A percentile compares a stretch with the other conserved stretches of the same genome.
These are phyloP conservation scores for Manis pentadactyla DNA, from an alignment of 2,797 vertebrate species.

Conservation along the genomic window DNA sequence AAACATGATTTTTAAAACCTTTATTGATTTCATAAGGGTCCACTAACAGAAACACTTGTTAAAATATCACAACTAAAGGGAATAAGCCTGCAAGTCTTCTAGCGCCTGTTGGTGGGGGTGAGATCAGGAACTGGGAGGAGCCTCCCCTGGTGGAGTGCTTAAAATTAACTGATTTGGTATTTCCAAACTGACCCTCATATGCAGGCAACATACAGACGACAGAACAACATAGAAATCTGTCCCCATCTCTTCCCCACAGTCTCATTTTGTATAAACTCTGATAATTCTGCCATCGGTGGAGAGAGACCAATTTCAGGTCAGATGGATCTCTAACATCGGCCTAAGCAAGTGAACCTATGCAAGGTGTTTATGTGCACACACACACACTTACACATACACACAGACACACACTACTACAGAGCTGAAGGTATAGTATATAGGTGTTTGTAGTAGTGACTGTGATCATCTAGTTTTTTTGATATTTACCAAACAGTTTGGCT, in stretches of 20 bases:
- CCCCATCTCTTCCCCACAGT: neutral
- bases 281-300: neutral
- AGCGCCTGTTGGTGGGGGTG: neutral
- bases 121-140: neutral
- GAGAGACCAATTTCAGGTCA: neutral
- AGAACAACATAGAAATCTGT: neutral
- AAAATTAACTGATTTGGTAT: neutral
- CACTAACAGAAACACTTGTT: neutral
- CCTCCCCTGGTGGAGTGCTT: neutral
- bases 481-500: neutral
- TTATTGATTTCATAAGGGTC: neutral
- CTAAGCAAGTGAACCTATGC: neutral
- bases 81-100: neutral
- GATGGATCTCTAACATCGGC: neutral
- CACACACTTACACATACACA: neutral
- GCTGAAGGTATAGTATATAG: neutral
- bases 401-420: neutral
- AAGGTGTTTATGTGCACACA: neutral
- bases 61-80: neutral
- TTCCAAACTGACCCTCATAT: neutral
- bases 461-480: neutral
- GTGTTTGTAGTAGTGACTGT: neutral
- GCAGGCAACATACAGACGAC: neutral
- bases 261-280: neutral
- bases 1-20: neutral